Evolutionary conservation across 2,797 vertebrate genomes (phyloP), one percentile per base, ranked within the genome.

Genomic region (Takifugu rubripes): DNA sequence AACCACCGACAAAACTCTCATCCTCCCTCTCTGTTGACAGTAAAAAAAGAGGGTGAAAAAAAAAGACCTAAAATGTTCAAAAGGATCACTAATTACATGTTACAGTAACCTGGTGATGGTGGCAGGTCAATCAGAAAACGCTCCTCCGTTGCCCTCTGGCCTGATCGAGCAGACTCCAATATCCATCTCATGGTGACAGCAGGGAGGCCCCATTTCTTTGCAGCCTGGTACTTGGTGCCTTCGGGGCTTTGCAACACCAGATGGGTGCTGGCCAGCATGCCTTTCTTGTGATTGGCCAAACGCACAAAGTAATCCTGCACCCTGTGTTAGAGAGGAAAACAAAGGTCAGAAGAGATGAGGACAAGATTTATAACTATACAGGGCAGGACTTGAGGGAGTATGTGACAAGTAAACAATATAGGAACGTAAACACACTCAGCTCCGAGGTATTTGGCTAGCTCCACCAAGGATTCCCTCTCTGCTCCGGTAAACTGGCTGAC

Each of bases 241-340:
- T 89, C 88, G 0, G 95, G 93, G 31, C 91, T 93, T 72, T 92
- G 94, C 59, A 94, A 70, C 52, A 99, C 90, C 53, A 99, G 90
- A 59, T 99, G 97, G 49, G 94, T 96, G 79, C 94, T 98, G 76
- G 95, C 96, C 84, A 95, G 54, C 96, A 99, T 95, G 56, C 91
- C 92, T 75, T 98, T 99, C 72, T 92, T 96, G 4, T 82, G 88
- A 54, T 91, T 98, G 59, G 93, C 91, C 64, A 92, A 92, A 33
- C 96, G 92, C 61, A 99, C 97, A 88, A 99, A 98, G 86, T 92
- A 98, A 75, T 99, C 97, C 67, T 99, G 97, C 61, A 98, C 96
- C 53, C 97, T 99, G 70, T 51, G 25, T 51, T 6, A 27, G n/a
- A 12, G 9, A 47, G 49, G 16, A 17, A 40, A 2, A 47, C 25